Percentiles rank a stretch among this genome's conserved stretches.
Conservation (phyloP, 2,888 invertebrate genomes). For the Pristionchus japonicus region DNA sequence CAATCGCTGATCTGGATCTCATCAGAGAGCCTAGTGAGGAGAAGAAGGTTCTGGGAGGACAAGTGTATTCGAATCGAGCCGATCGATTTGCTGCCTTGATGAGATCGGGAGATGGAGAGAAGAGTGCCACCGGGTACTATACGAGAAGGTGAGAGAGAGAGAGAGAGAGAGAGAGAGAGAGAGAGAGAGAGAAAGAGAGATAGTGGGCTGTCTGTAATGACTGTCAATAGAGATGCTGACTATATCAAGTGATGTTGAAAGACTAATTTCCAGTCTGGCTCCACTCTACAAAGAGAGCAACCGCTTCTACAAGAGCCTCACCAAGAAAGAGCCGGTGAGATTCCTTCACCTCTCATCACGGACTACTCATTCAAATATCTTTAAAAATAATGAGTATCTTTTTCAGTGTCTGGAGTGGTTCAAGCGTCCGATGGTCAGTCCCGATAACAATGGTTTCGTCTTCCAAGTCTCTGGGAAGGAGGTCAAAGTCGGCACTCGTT, state of each 20-base stretch:
- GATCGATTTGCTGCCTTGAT: neutral
- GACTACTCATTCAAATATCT: no score
- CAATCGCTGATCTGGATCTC: no score
- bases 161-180: no score
- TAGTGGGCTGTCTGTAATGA: no score
- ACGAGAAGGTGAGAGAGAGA: neutral
- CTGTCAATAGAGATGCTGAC: no score
- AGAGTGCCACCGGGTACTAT: neutral
- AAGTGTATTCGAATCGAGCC: neutral
- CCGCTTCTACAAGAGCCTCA: neutral
- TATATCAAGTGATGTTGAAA: no score
- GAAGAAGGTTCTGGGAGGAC: neutral
- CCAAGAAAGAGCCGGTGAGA: neutral
- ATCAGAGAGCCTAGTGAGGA: neutral
- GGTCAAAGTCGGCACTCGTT: neutral
- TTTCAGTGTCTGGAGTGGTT: slow-evolving; percentile 5
- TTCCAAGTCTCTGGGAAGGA: neutral
- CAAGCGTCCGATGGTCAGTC: neutral
- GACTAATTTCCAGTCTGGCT: neutral
- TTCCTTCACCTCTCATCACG: neutral
- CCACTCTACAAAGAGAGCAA: neutral
- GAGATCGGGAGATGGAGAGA: neutral
- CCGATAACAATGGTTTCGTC: neutral
- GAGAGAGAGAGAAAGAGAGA: neutral
- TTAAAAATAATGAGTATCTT: no score